These are phyloP conservation scores for Oreochromis niloticus DNA, from an alignment of 2,113 vertebrate species.

Conservation along the genomic window DNA sequence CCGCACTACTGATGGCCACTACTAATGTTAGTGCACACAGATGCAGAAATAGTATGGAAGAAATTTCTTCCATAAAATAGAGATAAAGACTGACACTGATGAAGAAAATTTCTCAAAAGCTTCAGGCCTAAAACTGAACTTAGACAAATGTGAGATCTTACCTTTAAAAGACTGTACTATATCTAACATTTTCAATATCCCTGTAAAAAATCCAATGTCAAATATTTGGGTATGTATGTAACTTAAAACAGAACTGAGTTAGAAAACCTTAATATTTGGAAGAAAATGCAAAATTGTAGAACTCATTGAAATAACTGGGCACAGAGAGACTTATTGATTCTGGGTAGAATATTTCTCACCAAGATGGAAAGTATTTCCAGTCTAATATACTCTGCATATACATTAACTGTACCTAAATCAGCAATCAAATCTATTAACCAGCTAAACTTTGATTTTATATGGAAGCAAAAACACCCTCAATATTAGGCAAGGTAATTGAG, in stretches of 20 bases:
- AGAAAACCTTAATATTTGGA: neutral
- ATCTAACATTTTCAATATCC: neutral
- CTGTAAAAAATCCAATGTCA: neutral
- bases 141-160: neutral
- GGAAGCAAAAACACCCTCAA: neutral
- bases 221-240: neutral
- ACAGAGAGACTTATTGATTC: neutral
- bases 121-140: neutral
- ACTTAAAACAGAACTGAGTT: neutral
- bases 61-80: too few relatives aligned
- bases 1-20: constrained; percentile 59
- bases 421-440: neutral
- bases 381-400: neutral
- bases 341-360: neutral
- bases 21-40: constrained; percentile 39
- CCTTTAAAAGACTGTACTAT: neutral
- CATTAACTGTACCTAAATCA: neutral
- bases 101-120: neutral
- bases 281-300: neutral
- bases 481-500: neutral
- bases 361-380: neutral
- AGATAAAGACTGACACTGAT: neutral
- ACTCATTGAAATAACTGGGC: neutral
- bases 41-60: neutral
- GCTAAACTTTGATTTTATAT: neutral